These are phyloP conservation scores for Drosophila quinaria DNA, from an alignment of 2,888 invertebrate species.

Conservation along the genomic window DNA sequence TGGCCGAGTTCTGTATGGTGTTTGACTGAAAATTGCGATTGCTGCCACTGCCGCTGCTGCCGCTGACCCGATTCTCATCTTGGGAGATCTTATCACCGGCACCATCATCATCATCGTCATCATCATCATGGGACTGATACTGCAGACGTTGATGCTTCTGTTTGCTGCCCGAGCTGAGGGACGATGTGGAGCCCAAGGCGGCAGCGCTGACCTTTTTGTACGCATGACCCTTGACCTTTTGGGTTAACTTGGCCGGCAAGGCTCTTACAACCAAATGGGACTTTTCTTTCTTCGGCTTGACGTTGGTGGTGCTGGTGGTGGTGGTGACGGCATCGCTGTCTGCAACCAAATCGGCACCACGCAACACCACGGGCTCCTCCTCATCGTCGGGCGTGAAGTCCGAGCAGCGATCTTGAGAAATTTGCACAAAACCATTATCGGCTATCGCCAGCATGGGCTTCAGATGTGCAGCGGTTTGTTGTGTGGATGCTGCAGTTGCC, in stretches of 20 bases:
- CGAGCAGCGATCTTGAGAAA: conserved; percentile 83
- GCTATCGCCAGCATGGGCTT: conserved; percentile 83
- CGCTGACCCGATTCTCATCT: conserved; percentile 51
- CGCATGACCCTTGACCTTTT: conserved; percentile 84
- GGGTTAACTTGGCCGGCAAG: conserved; percentile 84
- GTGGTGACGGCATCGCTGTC: conserved; percentile 33
- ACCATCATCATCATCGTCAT: conserved; percentile 77
- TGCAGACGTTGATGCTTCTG: conserved; percentile 82
- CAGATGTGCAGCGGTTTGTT: conserved; percentile 36
- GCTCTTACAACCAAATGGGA: conserved; percentile 83
- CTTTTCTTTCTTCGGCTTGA: conserved; percentile 84
- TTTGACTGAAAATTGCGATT: conserved; percentile 84
- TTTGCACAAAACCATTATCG: conserved; percentile 85
- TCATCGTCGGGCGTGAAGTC: conserved; percentile 85
- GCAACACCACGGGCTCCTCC: conserved; percentile 84
- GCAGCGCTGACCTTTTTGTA: conserved; percentile 84
- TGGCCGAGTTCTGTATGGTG: conserved; percentile 84
- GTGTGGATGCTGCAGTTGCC: background rate
- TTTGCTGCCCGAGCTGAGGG: conserved; percentile 75
- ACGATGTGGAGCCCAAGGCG: conserved; percentile 76
- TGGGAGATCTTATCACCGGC: conserved; percentile 34
- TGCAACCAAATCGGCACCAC: conserved; percentile 68
- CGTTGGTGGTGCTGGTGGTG: conserved; percentile 18
- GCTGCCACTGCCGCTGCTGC: background rate
- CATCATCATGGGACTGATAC: conserved; percentile 78